phyloP scores from a whole-genome alignment of 1,140 invertebrate genomes.

The Drosophila sucinea region DNA sequence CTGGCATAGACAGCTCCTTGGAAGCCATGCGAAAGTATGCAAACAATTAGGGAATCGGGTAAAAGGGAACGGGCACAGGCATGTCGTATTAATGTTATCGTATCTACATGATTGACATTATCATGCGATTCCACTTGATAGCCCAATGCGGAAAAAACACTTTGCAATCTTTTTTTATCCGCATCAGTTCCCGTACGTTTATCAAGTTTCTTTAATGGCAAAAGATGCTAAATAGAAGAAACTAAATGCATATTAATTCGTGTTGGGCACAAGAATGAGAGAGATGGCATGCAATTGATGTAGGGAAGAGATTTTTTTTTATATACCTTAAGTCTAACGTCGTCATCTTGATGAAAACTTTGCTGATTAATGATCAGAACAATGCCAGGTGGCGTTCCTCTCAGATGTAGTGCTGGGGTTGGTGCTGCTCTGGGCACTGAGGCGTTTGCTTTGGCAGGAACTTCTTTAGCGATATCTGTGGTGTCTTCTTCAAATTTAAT shows the following conservation, averaged over 20 bases:
- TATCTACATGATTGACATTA: conserved; percentile 61
- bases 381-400: conserved; percentile 55
- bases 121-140: conserved; percentile 54
- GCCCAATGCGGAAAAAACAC: conserved; percentile 66
- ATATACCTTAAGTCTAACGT: conserved; percentile 30
- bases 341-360: conserved; percentile 55
- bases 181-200: conserved; percentile 66
- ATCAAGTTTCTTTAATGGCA: conserved; percentile 28
- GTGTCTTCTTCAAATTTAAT: conserved; percentile 15
- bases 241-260: too few relatives aligned
- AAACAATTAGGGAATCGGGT: conserved; percentile 74
- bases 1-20: conserved; percentile 68
- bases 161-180: conserved; percentile 45
- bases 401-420: conserved; percentile 33
- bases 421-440: not conserved
- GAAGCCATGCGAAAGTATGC: conserved; percentile 75
- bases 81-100: conserved; percentile 53
- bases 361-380: conserved; percentile 76
- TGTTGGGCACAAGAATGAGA: not conserved
- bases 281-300: not conserved
- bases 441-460: not conserved
- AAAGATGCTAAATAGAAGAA: conserved; percentile 24
- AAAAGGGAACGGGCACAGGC: conserved; percentile 46
- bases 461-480: not conserved
- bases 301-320: not conserved